phyloP scores from a whole-genome alignment of 2,888 invertebrate species.

The Mesoligia furuncula region DNA sequence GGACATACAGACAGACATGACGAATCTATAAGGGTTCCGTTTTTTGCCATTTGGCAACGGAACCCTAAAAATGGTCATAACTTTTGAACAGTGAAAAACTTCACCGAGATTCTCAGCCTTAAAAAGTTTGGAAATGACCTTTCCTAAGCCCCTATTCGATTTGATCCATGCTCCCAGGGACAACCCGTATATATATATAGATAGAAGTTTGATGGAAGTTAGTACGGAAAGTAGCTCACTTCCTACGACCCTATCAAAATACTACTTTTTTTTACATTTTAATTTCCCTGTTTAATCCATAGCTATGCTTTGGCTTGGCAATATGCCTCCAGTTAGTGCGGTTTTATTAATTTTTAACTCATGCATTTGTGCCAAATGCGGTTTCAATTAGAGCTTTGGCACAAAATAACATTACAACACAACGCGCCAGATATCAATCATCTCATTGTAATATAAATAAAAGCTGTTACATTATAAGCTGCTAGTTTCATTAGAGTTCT shows the following conservation, averaged over 20 bases:
- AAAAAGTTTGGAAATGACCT: too few relatives aligned
- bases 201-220: background rate
- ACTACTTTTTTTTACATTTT: background rate
- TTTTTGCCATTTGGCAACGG: too few relatives aligned
- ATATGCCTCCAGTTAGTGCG: constrained; percentile 5
- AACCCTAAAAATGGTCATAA: too few relatives aligned
- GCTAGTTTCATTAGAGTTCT: too few relatives aligned
- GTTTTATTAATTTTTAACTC: constrained; percentile 39
- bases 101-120: too few relatives aligned
- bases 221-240: background rate
- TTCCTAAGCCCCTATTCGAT: too few relatives aligned
- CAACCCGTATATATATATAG: too few relatives aligned
- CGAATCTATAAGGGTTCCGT: too few relatives aligned
- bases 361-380: constrained; percentile 43
- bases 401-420: background rate
- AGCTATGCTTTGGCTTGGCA: constrained; percentile 23
- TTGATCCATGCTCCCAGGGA: too few relatives aligned
- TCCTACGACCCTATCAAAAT: background rate
- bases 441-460: background rate
- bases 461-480: background rate
- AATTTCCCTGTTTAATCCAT: background rate
- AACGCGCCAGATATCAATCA: background rate
- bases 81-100: too few relatives aligned
- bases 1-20: too few relatives aligned
- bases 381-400: constrained; percentile 46